These are phyloP conservation scores for Pogona vitticeps DNA, from an alignment of 2,113 vertebrate genomes.

Conservation along the genomic window DNA sequence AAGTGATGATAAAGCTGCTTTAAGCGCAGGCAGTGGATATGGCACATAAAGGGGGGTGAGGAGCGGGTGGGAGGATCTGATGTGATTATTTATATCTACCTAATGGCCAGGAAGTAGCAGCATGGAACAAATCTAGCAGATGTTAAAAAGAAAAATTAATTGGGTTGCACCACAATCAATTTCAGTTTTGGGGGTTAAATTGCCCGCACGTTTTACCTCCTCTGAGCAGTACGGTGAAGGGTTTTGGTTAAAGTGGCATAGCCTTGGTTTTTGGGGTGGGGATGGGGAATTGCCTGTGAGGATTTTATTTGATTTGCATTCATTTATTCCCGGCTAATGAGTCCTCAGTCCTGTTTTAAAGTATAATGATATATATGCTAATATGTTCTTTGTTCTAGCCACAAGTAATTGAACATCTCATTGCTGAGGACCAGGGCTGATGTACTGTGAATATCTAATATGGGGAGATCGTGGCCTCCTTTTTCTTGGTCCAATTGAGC, in stretches of 20 bases:
- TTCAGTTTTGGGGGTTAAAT: background rate
- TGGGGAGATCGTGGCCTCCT: constrained; percentile 9
- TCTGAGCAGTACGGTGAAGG: constrained; percentile 17
- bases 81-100: background rate
- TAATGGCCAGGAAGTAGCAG: background rate
- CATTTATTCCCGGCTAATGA: constrained; percentile 66
- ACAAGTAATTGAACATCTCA: constrained; percentile 60
- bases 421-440: constrained; percentile 38
- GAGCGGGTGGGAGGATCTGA: background rate
- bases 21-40: background rate
- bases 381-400: constrained; percentile 54
- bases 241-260: constrained; percentile 51
- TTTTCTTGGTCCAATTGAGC: constrained; percentile 45
- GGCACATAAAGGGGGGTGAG: background rate
- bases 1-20: background rate
- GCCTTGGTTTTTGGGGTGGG: constrained; percentile 39
- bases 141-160: constrained; percentile 4
- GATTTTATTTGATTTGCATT: constrained; percentile 53
- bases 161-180: background rate
- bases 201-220: constrained; percentile 29
- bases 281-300: constrained; percentile 56
- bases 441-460: constrained; percentile 50
- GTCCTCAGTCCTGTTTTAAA: constrained; percentile 67
- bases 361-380: constrained; percentile 69
- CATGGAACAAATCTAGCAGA: background rate